Conservation (phyloP, 2,113 vertebrate genomes). For the Leptobrachium ailaonicum region DNA sequence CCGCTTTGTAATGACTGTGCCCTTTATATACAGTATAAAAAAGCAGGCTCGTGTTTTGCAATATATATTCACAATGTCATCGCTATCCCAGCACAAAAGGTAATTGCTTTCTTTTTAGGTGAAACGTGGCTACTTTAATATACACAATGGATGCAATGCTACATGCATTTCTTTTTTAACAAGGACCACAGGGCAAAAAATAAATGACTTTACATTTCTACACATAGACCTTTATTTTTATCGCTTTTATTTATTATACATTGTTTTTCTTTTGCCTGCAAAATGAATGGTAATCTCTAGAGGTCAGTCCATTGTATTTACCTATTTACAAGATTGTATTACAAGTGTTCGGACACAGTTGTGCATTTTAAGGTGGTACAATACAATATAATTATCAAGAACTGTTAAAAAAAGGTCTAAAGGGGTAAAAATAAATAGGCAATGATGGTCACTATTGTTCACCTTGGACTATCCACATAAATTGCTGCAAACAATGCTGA, state of each 20-base stretch:
- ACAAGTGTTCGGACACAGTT: too few species aligned
- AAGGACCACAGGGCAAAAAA: slow-evolving; percentile 32
- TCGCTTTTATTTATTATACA: slow-evolving; percentile 13
- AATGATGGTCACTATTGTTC: too few species aligned
- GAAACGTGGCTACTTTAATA: slow-evolving; percentile 24
- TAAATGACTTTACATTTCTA: neutral
- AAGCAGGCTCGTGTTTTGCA: neutral
- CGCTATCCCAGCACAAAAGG: slow-evolving; percentile 26
- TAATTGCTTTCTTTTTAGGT: slow-evolving; percentile 37
- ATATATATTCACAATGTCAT: slow-evolving; percentile 23
- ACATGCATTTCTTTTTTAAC: slow-evolving; percentile 17
- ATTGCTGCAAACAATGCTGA: too few species aligned
- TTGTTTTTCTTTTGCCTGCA: neutral
- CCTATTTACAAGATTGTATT: too few species aligned
- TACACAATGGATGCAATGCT: slow-evolving; percentile 29
- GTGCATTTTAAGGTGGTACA: too few species aligned
- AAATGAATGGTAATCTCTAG: neutral
- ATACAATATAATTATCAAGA: too few species aligned
- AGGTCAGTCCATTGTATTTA: too few species aligned
- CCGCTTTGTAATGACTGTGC: too few species aligned
- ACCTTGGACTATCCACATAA: too few species aligned
- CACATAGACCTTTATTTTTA: slow-evolving; percentile 7
- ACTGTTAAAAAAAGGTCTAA: too few species aligned
- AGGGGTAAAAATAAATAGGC: too few species aligned
- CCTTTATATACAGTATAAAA: neutral